Evolutionary conservation across 2,888 invertebrate genomes (phyloP).

Genomic region (Dicranocentrus wangi): DNA sequence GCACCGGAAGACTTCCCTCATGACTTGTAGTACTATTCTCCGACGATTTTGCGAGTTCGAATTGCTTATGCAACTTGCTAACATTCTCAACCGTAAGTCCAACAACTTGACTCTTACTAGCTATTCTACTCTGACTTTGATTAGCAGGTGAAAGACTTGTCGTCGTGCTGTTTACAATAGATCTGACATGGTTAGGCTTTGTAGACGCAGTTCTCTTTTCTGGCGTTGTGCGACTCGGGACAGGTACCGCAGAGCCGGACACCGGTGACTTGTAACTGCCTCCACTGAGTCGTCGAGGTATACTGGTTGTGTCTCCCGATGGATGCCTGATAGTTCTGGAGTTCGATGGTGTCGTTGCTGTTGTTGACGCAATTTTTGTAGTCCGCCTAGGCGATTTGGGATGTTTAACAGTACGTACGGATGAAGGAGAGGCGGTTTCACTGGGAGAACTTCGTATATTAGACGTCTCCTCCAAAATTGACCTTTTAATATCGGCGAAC

Average conservation of each 20-base stretch:
- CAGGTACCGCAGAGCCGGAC: background rate
- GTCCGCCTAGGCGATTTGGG: constrained; percentile 38
- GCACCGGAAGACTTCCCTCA: constrained; percentile 31
- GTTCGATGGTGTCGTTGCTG: background rate
- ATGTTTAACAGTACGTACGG: constrained; percentile 31
- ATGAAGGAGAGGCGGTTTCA: constrained; percentile 30
- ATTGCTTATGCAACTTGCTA: constrained; percentile 49
- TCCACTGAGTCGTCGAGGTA: constrained; percentile 4
- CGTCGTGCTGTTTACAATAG: background rate
- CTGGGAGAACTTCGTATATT: constrained; percentile 16
- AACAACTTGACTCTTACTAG: constrained; percentile 21
- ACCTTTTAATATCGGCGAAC: background rate
- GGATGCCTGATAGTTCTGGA: constrained; percentile 11
- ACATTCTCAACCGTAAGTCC: constrained; percentile 51
- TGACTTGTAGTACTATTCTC: constrained; percentile 3
- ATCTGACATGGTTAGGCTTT: constrained; percentile 24
- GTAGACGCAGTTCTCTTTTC: constrained; percentile 13
- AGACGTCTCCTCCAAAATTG: constrained; percentile 21
- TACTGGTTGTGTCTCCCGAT: constrained; percentile 19
- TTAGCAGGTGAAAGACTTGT: constrained; percentile 35
- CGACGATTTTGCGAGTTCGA: constrained; percentile 23
- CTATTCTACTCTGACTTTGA: background rate
- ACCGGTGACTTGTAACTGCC: constrained; percentile 28
- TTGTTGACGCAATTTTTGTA: background rate
- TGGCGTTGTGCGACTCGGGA: constrained; percentile 21